Percentiles rank a stretch among this genome's conserved stretches.
phyloP scores from a whole-genome alignment of 2,888 invertebrate species.

The Chalcis sispes region DNA sequence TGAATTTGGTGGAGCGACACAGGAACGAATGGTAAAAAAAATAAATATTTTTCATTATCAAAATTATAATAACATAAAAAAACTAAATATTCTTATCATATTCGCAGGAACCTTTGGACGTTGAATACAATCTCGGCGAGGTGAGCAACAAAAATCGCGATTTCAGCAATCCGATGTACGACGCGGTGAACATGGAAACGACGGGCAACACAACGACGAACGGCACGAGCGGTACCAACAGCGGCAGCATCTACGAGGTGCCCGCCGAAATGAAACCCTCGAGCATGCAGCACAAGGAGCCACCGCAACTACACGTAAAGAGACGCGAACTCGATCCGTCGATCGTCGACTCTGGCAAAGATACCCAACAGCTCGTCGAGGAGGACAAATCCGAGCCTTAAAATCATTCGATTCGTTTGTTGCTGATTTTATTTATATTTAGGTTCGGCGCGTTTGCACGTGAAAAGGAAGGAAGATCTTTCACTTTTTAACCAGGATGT shows the following conservation, averaged over 20 bases:
- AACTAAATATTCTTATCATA: neutral
- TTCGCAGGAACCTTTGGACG: constrained; percentile 82
- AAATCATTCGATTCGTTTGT: constrained; percentile 51
- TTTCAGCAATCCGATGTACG: constrained; percentile 99
- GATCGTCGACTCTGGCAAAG: constrained; percentile 90
- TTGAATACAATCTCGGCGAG: constrained; percentile 88
- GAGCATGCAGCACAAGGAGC: constrained; percentile 87
- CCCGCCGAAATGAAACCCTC: constrained; percentile 89
- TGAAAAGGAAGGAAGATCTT: neutral
- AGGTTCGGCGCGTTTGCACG: neutral
- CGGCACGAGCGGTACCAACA: constrained; percentile 80
- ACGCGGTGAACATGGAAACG: constrained; percentile 85
- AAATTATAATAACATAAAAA: neutral
- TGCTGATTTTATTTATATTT: neutral
- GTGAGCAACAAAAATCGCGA: constrained; percentile 89
- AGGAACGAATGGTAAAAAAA: constrained; percentile 74
- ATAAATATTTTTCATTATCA: neutral
- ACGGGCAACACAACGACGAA: constrained; percentile 31
- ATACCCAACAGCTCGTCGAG: constrained; percentile 92
- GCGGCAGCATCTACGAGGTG: constrained; percentile 87
- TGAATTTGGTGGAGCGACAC: constrained; percentile 83
- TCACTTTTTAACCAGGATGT: neutral
- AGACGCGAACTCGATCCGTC: constrained; percentile 90
- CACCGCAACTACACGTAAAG: constrained; percentile 84
- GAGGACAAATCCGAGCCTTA: constrained; percentile 85